Percentiles rank a stretch among this genome's conserved stretches.
These are phyloP conservation scores for Lerema accius DNA, from an alignment of 1,140 invertebrate species.

Conservation along the genomic window DNA sequence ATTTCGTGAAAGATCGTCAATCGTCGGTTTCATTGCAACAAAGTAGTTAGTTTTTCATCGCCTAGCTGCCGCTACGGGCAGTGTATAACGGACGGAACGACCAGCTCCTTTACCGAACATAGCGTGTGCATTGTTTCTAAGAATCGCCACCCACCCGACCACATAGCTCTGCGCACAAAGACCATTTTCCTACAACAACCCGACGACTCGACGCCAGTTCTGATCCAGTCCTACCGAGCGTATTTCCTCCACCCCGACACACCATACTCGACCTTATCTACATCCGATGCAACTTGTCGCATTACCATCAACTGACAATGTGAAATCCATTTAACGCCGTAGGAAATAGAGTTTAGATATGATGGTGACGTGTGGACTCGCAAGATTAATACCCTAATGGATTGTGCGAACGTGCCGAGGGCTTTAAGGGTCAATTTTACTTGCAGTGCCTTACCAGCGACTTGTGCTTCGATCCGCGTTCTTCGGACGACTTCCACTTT, in stretches of 20 bases:
- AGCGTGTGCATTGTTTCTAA: slow-evolving; percentile 72
- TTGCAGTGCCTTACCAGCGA: slow-evolving; percentile 42
- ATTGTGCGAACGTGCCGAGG: slow-evolving; percentile 47
- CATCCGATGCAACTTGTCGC: slow-evolving; percentile 30
- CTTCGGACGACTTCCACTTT: slow-evolving; percentile 74
- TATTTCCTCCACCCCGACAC: slow-evolving; percentile 60
- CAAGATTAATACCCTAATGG: slow-evolving; percentile 62
- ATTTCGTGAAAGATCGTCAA: slow-evolving; percentile 65
- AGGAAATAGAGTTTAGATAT: slow-evolving; percentile 52
- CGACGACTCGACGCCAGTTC: slow-evolving; percentile 61
- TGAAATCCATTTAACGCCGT: slow-evolving; percentile 64
- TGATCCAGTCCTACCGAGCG: slow-evolving; percentile 60
- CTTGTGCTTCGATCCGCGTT: slow-evolving; percentile 72
- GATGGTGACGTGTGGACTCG: slow-evolving; percentile 39
- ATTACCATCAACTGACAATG: slow-evolving; percentile 40
- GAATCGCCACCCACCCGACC: slow-evolving; percentile 64
- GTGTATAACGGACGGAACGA: slow-evolving; percentile 65
- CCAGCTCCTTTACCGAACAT: slow-evolving; percentile 72
- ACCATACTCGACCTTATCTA: slow-evolving; percentile 59
- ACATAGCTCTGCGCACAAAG: slow-evolving; percentile 62
- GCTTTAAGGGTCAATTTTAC: slow-evolving; percentile 60
- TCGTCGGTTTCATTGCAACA: slow-evolving; percentile 66
- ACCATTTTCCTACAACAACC: slow-evolving; percentile 55
- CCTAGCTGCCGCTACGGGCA: slow-evolving; percentile 62
- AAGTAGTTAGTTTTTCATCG: slow-evolving; percentile 69